These are phyloP conservation scores for Telmatochromis brachygnathus DNA, from an alignment of 2,113 vertebrate species.

Conservation along the genomic window DNA sequence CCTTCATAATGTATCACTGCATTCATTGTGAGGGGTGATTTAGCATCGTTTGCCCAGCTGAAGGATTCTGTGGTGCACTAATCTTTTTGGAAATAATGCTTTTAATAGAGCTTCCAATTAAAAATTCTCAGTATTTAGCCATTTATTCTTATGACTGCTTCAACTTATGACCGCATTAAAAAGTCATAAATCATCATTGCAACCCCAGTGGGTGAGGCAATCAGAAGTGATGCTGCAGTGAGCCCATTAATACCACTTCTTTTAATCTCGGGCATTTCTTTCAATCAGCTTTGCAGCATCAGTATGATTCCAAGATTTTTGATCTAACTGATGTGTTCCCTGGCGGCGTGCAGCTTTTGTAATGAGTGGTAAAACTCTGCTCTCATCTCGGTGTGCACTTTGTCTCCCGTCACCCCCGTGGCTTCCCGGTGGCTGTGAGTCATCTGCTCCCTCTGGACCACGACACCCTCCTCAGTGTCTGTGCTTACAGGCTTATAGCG, in stretches of 20 bases:
- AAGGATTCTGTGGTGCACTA: not conserved
- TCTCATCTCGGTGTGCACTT: not conserved
- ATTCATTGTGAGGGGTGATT: not conserved
- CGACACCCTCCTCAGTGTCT: not conserved
- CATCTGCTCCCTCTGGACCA: slow-evolving; percentile 26
- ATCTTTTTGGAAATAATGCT: slow-evolving; percentile 19
- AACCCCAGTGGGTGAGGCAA: slow-evolving; percentile 10
- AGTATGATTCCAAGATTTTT: not conserved
- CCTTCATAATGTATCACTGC: not conserved
- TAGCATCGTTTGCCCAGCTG: not conserved
- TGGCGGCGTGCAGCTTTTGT: not conserved
- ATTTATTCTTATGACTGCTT: slow-evolving; percentile 36
- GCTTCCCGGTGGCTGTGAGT: slow-evolving; percentile 39
- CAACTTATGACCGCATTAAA: slow-evolving; percentile 51
- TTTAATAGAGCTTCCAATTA: slow-evolving; percentile 33
- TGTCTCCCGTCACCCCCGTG: not conserved
- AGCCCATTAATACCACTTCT: slow-evolving; percentile 17
- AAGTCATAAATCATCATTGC: slow-evolving; percentile 48
- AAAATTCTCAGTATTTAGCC: slow-evolving; percentile 22
- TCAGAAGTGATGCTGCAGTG: slow-evolving; percentile 10
- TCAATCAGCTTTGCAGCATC: not conserved
- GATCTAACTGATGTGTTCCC: not conserved
- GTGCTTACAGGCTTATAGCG: not conserved
- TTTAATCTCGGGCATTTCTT: slow-evolving; percentile 10
- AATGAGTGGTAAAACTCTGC: not conserved